phyloP scores from a whole-genome alignment of 2,113 vertebrate genomes.

The Hydropotes inermis region DNA sequence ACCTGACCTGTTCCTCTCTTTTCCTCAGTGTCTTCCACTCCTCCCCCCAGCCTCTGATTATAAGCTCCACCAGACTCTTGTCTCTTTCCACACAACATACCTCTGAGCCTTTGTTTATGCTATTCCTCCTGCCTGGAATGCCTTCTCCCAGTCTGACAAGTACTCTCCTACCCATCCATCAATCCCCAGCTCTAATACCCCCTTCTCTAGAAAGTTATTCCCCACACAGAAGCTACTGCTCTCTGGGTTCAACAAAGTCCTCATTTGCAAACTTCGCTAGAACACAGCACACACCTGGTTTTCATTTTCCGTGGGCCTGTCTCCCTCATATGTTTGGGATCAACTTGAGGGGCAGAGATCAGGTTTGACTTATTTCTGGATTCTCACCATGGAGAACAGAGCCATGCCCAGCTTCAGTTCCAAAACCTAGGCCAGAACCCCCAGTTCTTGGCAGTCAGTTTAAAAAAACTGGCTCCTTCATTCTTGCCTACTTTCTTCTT shows the following conservation, averaged over 20 bases:
- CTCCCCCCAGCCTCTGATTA: not conserved
- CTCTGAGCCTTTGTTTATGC: not conserved
- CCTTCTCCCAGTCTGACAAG: not conserved
- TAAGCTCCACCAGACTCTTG: not conserved
- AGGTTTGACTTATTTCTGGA: constrained; percentile 46
- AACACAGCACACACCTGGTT: not conserved
- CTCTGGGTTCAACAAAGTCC: not conserved
- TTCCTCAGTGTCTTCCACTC: not conserved
- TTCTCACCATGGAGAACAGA: not conserved
- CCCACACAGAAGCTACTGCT: not conserved
- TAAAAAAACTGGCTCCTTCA: not conserved
- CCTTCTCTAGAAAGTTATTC: not conserved
- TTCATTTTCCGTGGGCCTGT: not conserved
- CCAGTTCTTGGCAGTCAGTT: not conserved
- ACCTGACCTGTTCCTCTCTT: not conserved
- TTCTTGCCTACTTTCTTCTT: not conserved
- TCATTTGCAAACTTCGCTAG: not conserved
- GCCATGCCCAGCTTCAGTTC: not conserved
- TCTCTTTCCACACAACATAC: not conserved
- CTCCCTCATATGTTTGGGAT: not conserved
- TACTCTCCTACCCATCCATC: not conserved
- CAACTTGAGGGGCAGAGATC: not conserved
- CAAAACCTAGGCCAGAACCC: not conserved
- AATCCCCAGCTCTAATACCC: not conserved
- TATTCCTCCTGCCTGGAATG: not conserved